Conservation (phyloP, 2,113 vertebrate species). For the Eleginops maclovinus region DNA sequence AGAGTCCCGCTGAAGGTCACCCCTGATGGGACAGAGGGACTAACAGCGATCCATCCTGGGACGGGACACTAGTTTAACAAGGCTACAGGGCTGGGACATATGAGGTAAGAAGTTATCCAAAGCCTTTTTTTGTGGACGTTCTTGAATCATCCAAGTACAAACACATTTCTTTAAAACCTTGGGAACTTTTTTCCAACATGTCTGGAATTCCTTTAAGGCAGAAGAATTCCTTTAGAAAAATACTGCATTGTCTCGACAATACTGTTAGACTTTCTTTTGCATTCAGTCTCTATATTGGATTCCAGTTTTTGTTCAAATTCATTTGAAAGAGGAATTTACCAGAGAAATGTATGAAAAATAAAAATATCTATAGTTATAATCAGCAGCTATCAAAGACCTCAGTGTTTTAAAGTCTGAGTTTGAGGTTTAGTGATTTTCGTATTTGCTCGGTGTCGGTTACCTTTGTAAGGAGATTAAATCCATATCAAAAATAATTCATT, state of each 20-base stretch:
- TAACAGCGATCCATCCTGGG: conserved; percentile 67
- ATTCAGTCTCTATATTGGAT: not conserved
- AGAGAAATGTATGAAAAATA: conserved; percentile 1
- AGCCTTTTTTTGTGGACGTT: conserved; percentile 34
- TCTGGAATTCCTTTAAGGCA: conserved; percentile 36
- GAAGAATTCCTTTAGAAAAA: conserved; percentile 30
- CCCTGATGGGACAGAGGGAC: conserved; percentile 61
- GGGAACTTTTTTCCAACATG: conserved; percentile 11
- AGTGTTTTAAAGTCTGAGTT: not conserved
- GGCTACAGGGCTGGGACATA: conserved; percentile 17
- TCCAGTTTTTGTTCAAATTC: conserved; percentile 11
- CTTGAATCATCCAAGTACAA: not conserved
- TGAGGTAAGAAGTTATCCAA: conserved; percentile 21
- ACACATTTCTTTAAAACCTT: conserved; percentile 42
- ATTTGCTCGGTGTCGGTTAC: not conserved
- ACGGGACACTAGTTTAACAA: conserved; percentile 52
- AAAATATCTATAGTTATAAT: not conserved
- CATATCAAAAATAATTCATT: not conserved
- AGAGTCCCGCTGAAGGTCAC: conserved; percentile 77
- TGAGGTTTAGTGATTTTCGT: not conserved
- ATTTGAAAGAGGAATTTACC: conserved; percentile 23
- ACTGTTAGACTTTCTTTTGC: conserved; percentile 10
- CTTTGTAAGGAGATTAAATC: not conserved
- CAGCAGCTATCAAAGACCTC: conserved; percentile 11
- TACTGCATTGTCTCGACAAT: not conserved